phyloP scores from a whole-genome alignment of 2,797 vertebrate species.

The Acrossocheilus wenchowensis region DNA sequence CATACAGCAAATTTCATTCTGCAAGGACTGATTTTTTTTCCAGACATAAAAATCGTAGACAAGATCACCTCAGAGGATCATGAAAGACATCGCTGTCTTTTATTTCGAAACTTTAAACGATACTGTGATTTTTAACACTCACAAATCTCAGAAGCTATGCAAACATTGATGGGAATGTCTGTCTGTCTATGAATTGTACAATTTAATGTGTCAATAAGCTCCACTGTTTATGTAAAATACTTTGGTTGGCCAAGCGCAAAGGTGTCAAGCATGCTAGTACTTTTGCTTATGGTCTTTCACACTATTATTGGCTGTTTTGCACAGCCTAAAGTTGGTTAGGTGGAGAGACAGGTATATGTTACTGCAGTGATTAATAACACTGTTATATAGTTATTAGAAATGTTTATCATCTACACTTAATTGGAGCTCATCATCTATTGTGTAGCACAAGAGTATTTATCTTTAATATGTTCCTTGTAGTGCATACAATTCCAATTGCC shows the following conservation, averaged over 20 bases:
- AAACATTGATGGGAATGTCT: constrained; percentile 66
- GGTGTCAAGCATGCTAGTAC: constrained; percentile 33
- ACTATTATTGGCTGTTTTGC: constrained; percentile 12
- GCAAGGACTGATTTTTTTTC: constrained; percentile 1
- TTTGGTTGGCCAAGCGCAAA: constrained; percentile 42
- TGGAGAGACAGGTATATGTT: constrained; percentile 29
- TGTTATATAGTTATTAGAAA: constrained; percentile 21
- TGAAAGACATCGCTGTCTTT: constrained; percentile 24
- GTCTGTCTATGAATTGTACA: constrained; percentile 28
- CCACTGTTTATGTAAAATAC: constrained; percentile 45
- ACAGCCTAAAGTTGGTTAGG: constrained; percentile 26
- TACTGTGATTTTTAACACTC: constrained; percentile 48
- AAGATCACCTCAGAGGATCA: constrained; percentile 28
- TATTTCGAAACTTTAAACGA: constrained; percentile 45
- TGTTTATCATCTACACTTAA: constrained; percentile 9
- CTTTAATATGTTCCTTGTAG: constrained; percentile 29
- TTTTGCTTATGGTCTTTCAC: constrained; percentile 33
- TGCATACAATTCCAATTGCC: constrained; percentile 12
- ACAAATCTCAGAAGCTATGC: constrained; percentile 73
- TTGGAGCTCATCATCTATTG: constrained; percentile 10
- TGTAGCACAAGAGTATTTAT: constrained; percentile 43
- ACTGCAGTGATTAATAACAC: constrained; percentile 33
- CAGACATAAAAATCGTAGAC: constrained; percentile 18
- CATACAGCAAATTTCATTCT: constrained; percentile 2
- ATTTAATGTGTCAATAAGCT: constrained; percentile 42